phyloP scores from a whole-genome alignment of 2,888 invertebrate species.

The Pedicia rivosa region DNA sequence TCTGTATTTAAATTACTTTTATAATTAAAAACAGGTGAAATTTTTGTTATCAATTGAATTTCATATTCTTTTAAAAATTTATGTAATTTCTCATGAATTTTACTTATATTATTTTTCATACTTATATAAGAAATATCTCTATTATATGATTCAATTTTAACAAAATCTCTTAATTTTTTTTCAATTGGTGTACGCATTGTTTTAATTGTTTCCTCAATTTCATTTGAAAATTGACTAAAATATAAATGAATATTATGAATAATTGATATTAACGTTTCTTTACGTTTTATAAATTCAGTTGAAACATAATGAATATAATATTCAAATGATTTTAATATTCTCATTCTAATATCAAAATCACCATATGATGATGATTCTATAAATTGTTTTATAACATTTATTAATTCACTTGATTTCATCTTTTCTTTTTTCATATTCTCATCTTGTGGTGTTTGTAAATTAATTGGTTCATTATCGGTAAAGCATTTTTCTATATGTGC shows the following conservation, averaged over 20 bases:
- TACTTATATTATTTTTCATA: slow-evolving; percentile 74
- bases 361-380: slow-evolving; percentile 70
- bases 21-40: slow-evolving; percentile 27
- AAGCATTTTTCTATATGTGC: slow-evolving; percentile 21
- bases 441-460: slow-evolving; percentile 11
- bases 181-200: slow-evolving; percentile 67
- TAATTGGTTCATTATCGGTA: slow-evolving; percentile 16
- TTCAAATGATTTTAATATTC: slow-evolving; percentile 65
- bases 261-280: slow-evolving; percentile 36
- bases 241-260: slow-evolving; percentile 73
- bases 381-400: slow-evolving; percentile 57
- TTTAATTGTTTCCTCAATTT: slow-evolving; percentile 47
- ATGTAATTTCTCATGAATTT: slow-evolving; percentile 72
- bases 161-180: slow-evolving; percentile 80
- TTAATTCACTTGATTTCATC: slow-evolving; percentile 19
- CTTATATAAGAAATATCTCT: slow-evolving; percentile 90
- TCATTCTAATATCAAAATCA: slow-evolving; percentile 65
- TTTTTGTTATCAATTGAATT: slow-evolving; percentile 32
- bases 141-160: slow-evolving; percentile 90
- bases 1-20: slow-evolving; percentile 22
- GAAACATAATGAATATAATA: slow-evolving; percentile 52
- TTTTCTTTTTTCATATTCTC: slow-evolving; percentile 16
- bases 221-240: slow-evolving; percentile 59
- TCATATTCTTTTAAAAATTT: slow-evolving; percentile 79
- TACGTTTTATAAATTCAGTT: slow-evolving; percentile 11